Conservation (phyloP, 2,113 vertebrate genomes). For the Spea bombifrons region DNA sequence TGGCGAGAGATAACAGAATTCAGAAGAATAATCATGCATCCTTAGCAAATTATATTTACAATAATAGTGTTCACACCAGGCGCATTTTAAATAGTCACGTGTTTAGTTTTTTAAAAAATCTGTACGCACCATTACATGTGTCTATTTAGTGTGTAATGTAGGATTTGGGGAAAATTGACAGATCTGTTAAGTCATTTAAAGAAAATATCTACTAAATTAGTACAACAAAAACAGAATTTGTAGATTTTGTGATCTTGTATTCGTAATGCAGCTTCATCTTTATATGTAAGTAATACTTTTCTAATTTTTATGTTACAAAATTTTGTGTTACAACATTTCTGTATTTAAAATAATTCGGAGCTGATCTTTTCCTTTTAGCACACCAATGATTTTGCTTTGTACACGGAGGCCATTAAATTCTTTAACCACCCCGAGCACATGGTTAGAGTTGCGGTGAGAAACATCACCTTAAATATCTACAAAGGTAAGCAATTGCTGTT, state of each 20-base stretch:
- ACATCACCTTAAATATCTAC: slow-evolving; percentile 97
- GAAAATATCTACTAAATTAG: too few relatives aligned
- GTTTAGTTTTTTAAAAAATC: too few relatives aligned
- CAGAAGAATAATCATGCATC: too few relatives aligned
- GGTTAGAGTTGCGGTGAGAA: slow-evolving; percentile 97
- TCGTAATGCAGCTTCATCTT: neutral
- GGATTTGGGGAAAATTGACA: too few relatives aligned
- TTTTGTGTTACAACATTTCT: neutral
- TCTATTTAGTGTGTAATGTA: too few relatives aligned
- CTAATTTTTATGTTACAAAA: neutral
- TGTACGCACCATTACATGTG: too few relatives aligned
- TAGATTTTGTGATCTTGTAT: neutral
- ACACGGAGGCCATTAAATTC: slow-evolving; percentile 99
- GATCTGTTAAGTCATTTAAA: too few relatives aligned
- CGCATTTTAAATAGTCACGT: too few relatives aligned
- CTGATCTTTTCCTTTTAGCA: slow-evolving; percentile 70
- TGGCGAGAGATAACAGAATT: too few relatives aligned
- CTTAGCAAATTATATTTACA: too few relatives aligned
- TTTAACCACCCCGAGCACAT: slow-evolving; percentile 99
- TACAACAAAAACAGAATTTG: too few relatives aligned
- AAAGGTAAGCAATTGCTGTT: slow-evolving; percentile 79
- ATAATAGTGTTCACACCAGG: too few relatives aligned
- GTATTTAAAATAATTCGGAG: neutral
- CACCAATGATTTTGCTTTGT: slow-evolving; percentile 98
- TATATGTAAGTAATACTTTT: neutral